Conservation (phyloP, 2,797 vertebrate species). For the Pangasius djambal region DNA sequence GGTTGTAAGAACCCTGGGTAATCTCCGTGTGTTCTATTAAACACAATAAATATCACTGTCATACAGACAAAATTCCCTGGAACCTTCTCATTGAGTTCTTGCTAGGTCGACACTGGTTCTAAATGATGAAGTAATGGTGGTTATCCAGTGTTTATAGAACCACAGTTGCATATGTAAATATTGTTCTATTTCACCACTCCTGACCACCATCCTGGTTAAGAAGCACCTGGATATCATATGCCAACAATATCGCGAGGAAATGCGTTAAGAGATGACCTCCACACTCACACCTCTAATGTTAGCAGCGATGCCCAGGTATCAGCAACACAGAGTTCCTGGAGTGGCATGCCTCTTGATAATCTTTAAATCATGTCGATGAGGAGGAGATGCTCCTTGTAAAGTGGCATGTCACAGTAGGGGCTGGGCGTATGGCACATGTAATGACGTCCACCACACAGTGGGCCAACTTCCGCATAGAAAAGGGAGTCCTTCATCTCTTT, state of each 20-base stretch:
- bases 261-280: neutral
- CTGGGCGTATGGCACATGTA: neutral
- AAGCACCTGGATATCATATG: neutral
- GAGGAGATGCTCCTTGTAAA: neutral
- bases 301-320: neutral
- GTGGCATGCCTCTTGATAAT: neutral
- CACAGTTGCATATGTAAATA: neutral
- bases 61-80: neutral
- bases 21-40: neutral
- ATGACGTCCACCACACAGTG: neutral
- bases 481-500: neutral
- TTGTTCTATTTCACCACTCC: neutral
- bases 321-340: neutral
- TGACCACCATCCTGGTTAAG: neutral
- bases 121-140: neutral
- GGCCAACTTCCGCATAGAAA: neutral
- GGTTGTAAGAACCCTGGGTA: neutral
- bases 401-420: neutral
- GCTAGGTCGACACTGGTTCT: neutral
- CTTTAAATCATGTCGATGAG: neutral
- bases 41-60: neutral
- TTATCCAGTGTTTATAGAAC: neutral
- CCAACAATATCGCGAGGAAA: neutral
- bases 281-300: neutral
- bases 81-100: neutral